Conservation (phyloP, 2,888 invertebrate species). For the Glaucopsyche alexis region DNA sequence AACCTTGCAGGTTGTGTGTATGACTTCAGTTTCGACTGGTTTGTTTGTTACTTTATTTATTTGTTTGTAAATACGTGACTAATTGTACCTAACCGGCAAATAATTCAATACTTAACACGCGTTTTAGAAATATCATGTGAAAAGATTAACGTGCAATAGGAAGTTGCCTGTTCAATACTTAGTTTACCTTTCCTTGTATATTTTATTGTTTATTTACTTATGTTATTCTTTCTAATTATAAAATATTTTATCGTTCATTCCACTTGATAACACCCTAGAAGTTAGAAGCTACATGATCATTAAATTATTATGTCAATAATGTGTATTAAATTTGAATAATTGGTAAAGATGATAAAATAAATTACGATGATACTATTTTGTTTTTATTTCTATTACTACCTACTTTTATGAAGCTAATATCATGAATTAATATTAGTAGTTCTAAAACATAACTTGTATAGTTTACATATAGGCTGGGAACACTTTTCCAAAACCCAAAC, state of each 20-base stretch:
- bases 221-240: slow-evolving; percentile 73
- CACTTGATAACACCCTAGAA: slow-evolving; percentile 76
- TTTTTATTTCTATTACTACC: slow-evolving; percentile 44
- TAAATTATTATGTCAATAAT: slow-evolving; percentile 79
- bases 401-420: no score
- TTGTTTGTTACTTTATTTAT: slow-evolving; percentile 75
- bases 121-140: slow-evolving; percentile 5
- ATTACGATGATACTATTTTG: slow-evolving; percentile 66
- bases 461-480: not conserved
- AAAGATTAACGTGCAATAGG: slow-evolving; percentile 67
- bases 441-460: not conserved
- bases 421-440: not conserved
- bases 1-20: slow-evolving; percentile 51
- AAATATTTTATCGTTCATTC: slow-evolving; percentile 78
- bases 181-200: slow-evolving; percentile 61
- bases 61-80: slow-evolving; percentile 70
- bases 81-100: slow-evolving; percentile 42
- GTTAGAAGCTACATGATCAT: slow-evolving; percentile 71
- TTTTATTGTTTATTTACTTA: slow-evolving; percentile 66
- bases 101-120: slow-evolving; percentile 42
- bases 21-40: slow-evolving; percentile 50
- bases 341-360: slow-evolving; percentile 79
- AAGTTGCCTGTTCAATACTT: slow-evolving; percentile 59
- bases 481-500: slow-evolving; percentile 1
- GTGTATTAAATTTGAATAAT: slow-evolving; percentile 76